A percentile compares a stretch with the other conserved stretches of the same genome.
Conservation (phyloP, 2,113 vertebrate genomes). For the Trinectes maculatus region DNA sequence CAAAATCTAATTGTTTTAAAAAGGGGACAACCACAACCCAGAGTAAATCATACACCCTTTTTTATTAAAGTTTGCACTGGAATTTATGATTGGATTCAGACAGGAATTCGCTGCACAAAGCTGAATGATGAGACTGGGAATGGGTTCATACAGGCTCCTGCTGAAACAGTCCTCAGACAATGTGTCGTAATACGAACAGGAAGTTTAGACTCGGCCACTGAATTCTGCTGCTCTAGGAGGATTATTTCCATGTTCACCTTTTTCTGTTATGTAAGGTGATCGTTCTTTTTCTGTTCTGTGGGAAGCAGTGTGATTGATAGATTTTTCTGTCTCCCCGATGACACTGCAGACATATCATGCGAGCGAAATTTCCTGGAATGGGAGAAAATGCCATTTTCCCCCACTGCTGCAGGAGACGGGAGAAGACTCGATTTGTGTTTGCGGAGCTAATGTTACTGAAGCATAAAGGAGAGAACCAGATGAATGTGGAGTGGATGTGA, state of each 20-base stretch:
- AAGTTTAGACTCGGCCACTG: constrained; percentile 58
- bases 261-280: constrained; percentile 25
- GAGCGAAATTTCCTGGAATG: constrained; percentile 39
- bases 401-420: neutral
- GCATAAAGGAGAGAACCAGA: constrained; percentile 37
- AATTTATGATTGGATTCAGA: constrained; percentile 70
- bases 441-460: constrained; percentile 32
- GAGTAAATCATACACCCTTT: constrained; percentile 71
- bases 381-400: constrained; percentile 38
- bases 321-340: constrained; percentile 22
- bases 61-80: constrained; percentile 73
- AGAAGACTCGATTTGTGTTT: constrained; percentile 28
- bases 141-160: constrained; percentile 32
- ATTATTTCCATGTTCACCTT: constrained; percentile 14
- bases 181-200: constrained; percentile 63
- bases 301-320: constrained; percentile 33
- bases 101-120: constrained; percentile 29
- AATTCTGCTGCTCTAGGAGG: constrained; percentile 44
- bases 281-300: constrained; percentile 46
- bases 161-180: constrained; percentile 44
- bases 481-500: constrained; percentile 52
- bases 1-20: constrained; percentile 77
- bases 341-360: constrained; percentile 29
- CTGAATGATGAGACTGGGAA: constrained; percentile 60
- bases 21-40: constrained; percentile 61